These are phyloP conservation scores for Poecilia velifera DNA, from an alignment of 2,797 vertebrate species.

Conservation along the genomic window DNA sequence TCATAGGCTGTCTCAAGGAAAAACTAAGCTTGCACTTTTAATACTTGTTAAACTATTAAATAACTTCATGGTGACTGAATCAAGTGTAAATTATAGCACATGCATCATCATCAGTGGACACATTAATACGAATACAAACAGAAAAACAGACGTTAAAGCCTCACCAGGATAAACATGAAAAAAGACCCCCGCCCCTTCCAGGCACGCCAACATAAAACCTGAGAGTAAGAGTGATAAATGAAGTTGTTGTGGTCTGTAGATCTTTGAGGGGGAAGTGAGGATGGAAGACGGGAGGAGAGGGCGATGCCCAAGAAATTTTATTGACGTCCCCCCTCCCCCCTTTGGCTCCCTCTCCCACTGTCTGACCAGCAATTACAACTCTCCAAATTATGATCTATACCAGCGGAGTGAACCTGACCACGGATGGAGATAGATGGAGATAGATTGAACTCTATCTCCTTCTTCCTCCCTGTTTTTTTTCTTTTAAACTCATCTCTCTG, in stretches of 20 bases:
- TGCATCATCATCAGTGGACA: background rate
- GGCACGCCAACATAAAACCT: slow-evolving; percentile 3
- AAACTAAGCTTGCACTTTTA: background rate
- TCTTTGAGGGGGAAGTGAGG: slow-evolving; percentile 63
- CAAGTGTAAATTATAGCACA: background rate
- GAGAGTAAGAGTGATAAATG: slow-evolving; percentile 50
- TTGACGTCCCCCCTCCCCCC: slow-evolving; percentile 59
- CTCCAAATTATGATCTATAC: slow-evolving; percentile 88
- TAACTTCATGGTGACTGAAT: background rate
- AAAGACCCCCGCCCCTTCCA: background rate
- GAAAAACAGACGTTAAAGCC: slow-evolving; percentile 12
- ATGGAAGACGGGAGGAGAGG: slow-evolving; percentile 52
- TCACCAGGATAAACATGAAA: slow-evolving; percentile 16
- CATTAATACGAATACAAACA: background rate
- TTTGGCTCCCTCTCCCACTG: slow-evolving; percentile 42
- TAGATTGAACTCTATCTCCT: slow-evolving; percentile 72
- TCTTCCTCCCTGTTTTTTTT: slow-evolving; percentile 26
- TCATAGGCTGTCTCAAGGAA: background rate
- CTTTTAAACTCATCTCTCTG: slow-evolving; percentile 10
- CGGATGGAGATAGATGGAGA: slow-evolving; percentile 79
- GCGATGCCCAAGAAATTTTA: slow-evolving; percentile 77
- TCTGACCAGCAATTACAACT: slow-evolving; percentile 85
- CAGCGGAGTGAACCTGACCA: slow-evolving; percentile 71
- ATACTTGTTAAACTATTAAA: background rate
- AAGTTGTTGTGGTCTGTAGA: slow-evolving; percentile 61